phyloP scores from a whole-genome alignment of 1,140 invertebrate species.

The Drosophila tsacasi region DNA sequence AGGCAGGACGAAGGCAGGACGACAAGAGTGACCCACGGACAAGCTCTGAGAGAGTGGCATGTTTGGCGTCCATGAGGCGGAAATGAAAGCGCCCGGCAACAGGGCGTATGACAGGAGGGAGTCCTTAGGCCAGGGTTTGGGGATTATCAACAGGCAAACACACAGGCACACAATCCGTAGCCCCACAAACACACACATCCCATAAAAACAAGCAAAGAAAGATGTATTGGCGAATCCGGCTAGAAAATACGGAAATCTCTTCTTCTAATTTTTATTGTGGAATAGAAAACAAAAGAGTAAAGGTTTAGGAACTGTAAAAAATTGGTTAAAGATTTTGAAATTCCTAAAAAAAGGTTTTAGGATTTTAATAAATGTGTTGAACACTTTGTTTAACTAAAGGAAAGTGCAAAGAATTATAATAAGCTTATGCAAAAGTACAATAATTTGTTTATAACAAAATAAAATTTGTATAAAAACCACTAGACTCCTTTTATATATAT shows the following conservation, averaged over 20 bases:
- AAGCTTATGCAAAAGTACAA: background rate
- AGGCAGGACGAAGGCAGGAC: background rate
- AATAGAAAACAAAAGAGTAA: background rate
- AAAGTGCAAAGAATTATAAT: background rate
- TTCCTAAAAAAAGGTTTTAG: fast-evolving
- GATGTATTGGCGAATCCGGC: constrained; percentile 5
- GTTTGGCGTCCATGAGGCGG: constrained; percentile 82
- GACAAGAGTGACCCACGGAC: background rate
- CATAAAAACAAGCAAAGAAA: constrained; percentile 25
- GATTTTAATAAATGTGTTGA: too few relatives aligned
- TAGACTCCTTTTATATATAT: too few relatives aligned
- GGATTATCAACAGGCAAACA: constrained; percentile 77
- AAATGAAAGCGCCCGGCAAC: constrained; percentile 76
- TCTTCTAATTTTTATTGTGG: background rate
- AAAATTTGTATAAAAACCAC: too few relatives aligned
- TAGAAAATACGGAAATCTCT: background rate
- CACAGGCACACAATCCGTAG: constrained; percentile 1
- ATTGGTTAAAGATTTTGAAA: background rate
- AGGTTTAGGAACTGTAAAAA: background rate
- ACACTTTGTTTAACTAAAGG: background rate
- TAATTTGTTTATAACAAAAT: too few relatives aligned
- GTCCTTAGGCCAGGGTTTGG: constrained; percentile 45
- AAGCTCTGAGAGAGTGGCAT: constrained; percentile 54
- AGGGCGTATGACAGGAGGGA: constrained; percentile 20
- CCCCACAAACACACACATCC: constrained; percentile 11